These are phyloP conservation scores for Lampris incognitus DNA, from an alignment of 2,113 vertebrate genomes.

Conservation along the genomic window DNA sequence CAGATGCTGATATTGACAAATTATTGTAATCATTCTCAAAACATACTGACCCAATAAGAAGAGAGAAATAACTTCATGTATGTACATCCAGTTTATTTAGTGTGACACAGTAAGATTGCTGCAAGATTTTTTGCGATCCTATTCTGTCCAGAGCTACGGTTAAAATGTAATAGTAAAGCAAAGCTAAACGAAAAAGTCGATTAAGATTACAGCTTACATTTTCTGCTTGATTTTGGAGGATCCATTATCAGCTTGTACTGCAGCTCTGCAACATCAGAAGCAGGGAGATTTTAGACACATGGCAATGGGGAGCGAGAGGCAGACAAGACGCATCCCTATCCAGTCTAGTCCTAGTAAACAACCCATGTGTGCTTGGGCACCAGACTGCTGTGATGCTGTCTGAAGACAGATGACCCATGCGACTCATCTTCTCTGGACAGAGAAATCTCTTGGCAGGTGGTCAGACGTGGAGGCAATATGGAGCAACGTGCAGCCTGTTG, in stretches of 20 bases:
- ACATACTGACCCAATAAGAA: too few species aligned
- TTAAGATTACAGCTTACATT: slow-evolving; percentile 63
- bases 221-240: slow-evolving; percentile 58
- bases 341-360: slow-evolving; percentile 25
- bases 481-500: slow-evolving; percentile 30
- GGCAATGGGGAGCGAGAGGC: background rate
- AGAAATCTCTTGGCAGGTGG: slow-evolving; percentile 43
- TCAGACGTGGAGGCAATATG: slow-evolving; percentile 35
- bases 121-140: background rate
- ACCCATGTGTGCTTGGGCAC: background rate
- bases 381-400: background rate
- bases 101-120: background rate
- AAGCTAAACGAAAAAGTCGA: background rate
- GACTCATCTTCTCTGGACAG: slow-evolving; percentile 5
- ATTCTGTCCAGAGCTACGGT: background rate
- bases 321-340: background rate
- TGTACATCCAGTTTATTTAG: background rate
- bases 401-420: slow-evolving; percentile 9
- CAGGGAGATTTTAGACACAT: slow-evolving; percentile 26
- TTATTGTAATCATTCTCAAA: background rate
- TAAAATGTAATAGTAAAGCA: background rate
- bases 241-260: slow-evolving; percentile 86
- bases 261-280: slow-evolving; percentile 79
- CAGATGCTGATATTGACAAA: background rate
- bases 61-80: too few species aligned